A percentile compares a stretch with the other conserved stretches of the same genome.
These are phyloP conservation scores for Anomalospiza imberbis DNA, from an alignment of 2,797 vertebrate genomes.

Conservation along the genomic window DNA sequence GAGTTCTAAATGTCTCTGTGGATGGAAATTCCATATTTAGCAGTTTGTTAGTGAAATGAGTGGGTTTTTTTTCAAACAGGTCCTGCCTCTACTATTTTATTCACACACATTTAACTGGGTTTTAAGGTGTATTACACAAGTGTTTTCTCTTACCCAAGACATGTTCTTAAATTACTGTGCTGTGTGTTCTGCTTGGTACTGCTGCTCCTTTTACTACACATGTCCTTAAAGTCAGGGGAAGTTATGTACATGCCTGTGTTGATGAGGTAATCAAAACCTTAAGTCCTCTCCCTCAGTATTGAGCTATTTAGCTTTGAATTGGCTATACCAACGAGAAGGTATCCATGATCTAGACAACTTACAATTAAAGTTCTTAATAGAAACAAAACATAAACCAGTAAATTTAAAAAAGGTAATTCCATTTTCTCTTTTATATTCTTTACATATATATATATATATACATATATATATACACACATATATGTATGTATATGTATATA, in stretches of 20 bases:
- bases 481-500: no score
- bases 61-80: fast-evolving
- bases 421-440: neutral
- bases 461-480: no score
- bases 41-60: neutral
- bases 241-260: neutral
- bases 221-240: neutral
- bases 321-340: neutral
- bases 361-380: neutral
- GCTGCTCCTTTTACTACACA: neutral
- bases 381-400: neutral
- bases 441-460: no score
- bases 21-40: neutral
- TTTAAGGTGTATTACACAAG: neutral
- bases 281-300: neutral
- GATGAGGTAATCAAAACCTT: neutral
- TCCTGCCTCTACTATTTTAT: neutral
- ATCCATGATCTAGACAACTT: neutral
- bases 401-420: neutral
- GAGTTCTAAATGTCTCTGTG: neutral
- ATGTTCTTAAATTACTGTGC: neutral
- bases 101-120: neutral
- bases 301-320: neutral
- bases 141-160: neutral
- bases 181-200: neutral